A percentile compares a stretch with the other conserved stretches of the same genome.
phyloP scores from a whole-genome alignment of 2,888 invertebrate genomes.

The Ophion costatus region DNA sequence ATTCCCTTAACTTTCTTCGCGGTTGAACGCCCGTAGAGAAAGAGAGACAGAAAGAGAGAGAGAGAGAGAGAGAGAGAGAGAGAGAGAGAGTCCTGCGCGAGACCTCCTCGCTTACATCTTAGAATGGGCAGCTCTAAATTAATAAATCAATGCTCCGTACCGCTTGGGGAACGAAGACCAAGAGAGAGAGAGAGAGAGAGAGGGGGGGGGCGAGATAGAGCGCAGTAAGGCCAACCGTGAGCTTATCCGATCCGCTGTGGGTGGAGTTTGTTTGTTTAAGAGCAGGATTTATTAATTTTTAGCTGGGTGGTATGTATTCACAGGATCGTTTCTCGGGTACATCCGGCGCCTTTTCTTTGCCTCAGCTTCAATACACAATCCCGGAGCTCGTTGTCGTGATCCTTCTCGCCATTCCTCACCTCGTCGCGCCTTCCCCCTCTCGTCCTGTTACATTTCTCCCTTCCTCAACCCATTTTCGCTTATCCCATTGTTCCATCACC shows the following conservation, averaged over 20 bases:
- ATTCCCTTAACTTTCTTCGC: constrained; percentile 80
- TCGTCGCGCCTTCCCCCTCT: constrained; percentile 36
- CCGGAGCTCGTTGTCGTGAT: constrained; percentile 64
- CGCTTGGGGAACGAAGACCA: constrained; percentile 50
- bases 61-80: constrained; percentile 28
- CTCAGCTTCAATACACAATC: constrained; percentile 35
- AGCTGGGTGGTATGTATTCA: constrained; percentile 80
- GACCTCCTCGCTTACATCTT: constrained; percentile 72
- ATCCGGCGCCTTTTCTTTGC: constrained; percentile 60
- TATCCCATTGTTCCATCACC: constrained; percentile 66
- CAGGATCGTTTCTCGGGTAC: constrained; percentile 62
- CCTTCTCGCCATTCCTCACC: constrained; percentile 52
- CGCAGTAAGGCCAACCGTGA: constrained; percentile 54
- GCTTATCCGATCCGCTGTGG: constrained; percentile 82
- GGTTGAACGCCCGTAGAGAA: constrained; percentile 55
- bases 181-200: background rate
- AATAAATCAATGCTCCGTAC: constrained; percentile 81
- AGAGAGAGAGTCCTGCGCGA: constrained; percentile 53
- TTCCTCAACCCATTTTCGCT: constrained; percentile 63
- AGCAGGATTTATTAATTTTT: constrained; percentile 83
- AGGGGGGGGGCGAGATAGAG: constrained; percentile 26
- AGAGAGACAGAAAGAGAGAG: constrained; percentile 41
- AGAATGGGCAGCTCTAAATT: constrained; percentile 83
- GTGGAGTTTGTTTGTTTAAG: constrained; percentile 83
- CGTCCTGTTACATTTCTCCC: constrained; percentile 42